Evolutionary conservation across 2,113 vertebrate species (phyloP).

Genomic region (Brachionichthys hirsutus): DNA sequence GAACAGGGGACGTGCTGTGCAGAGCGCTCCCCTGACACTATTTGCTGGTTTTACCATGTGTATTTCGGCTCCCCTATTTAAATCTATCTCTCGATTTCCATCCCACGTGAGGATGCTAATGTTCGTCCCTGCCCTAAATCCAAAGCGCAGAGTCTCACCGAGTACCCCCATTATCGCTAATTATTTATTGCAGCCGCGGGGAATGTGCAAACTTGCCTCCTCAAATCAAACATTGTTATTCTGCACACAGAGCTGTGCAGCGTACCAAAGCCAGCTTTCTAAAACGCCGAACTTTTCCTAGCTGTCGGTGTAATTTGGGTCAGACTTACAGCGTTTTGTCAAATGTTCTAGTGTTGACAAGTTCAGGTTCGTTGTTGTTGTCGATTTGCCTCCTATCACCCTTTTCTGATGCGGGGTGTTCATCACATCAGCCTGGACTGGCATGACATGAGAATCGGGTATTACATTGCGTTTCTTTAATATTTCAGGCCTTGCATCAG

Average conservation of each 20-base stretch:
- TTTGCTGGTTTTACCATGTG: conserved; percentile 45
- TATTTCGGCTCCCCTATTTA: conserved; percentile 51
- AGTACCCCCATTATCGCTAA: conserved; percentile 70
- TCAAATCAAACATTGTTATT: conserved; percentile 67
- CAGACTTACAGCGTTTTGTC: conserved; percentile 30
- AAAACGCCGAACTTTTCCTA: conserved; percentile 43
- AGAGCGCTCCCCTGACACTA: conserved; percentile 19
- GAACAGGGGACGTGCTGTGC: not conserved
- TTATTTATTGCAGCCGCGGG: conserved; percentile 72
- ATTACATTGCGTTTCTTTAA: conserved; percentile 48
- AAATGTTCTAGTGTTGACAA: conserved; percentile 26
- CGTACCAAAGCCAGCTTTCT: conserved; percentile 41
- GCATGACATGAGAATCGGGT: conserved; percentile 40
- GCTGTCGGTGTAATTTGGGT: conserved; percentile 54
- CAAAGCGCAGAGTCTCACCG: conserved; percentile 49
- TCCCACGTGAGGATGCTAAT: conserved; percentile 52
- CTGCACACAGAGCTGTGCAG: conserved; percentile 47
- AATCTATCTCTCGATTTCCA: conserved; percentile 25
- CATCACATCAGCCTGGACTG: conserved; percentile 1
- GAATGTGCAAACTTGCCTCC: conserved; percentile 41
- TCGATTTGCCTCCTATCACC: not conserved
- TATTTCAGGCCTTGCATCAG: conserved; percentile 64
- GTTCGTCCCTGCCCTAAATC: conserved; percentile 52
- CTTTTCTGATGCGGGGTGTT: conserved; percentile 15
- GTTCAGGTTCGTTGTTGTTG: conserved; percentile 18